phyloP scores from a whole-genome alignment of 2,113 vertebrate species.

The Amphiprion percula region DNA sequence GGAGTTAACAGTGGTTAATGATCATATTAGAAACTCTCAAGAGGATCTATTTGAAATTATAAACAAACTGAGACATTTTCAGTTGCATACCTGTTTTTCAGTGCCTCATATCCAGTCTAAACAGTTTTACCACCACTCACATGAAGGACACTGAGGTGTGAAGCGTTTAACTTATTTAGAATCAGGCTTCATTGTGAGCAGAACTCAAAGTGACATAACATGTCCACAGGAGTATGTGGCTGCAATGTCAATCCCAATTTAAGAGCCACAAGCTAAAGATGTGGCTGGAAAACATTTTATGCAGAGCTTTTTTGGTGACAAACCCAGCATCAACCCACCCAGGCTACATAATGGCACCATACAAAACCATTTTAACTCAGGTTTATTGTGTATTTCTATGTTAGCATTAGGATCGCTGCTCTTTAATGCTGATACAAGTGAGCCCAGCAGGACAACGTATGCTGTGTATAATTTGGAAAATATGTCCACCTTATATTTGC shows the following conservation, averaged over 20 bases:
- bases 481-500: neutral
- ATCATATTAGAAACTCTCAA: too few species aligned
- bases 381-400: neutral
- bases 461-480: neutral
- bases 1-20: too few species aligned
- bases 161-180: conserved; percentile 7
- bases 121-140: neutral
- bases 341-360: neutral
- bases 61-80: neutral
- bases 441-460: neutral
- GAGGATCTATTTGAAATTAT: too few species aligned
- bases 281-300: neutral
- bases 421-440: too few species aligned
- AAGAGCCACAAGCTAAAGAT: conserved; percentile 9
- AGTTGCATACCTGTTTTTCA: neutral
- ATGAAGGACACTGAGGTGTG: conserved; percentile 2
- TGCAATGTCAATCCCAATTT: conserved; percentile 44
- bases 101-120: neutral
- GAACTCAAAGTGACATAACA: conserved; percentile 39
- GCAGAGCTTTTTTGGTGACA: neutral
- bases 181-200: neutral
- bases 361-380: neutral
- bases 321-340: neutral
- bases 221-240: conserved; percentile 3
- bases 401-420: neutral